These are phyloP conservation scores for Notolabrus celidotus DNA, from an alignment of 2,797 vertebrate species.

Conservation along the genomic window DNA sequence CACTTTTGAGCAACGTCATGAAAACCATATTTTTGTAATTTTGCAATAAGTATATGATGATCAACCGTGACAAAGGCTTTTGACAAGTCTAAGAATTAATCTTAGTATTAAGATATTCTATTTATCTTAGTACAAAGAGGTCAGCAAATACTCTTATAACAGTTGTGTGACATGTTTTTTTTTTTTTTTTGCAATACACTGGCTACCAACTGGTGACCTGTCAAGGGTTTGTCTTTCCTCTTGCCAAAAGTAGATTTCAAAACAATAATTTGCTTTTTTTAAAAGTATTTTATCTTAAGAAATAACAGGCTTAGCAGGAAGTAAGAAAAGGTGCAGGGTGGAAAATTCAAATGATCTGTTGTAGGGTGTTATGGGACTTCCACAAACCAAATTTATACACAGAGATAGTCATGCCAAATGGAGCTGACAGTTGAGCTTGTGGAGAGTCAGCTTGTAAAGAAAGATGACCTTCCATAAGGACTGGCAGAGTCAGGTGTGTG, in stretches of 20 bases:
- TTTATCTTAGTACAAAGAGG: no score
- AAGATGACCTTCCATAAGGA: conserved; percentile 30
- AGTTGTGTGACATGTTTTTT: no score
- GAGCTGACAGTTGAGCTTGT: not conserved
- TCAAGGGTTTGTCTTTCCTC: not conserved
- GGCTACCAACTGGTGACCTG: no score
- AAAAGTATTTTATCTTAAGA: not conserved
- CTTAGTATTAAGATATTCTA: no score
- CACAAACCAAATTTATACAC: conserved; percentile 1
- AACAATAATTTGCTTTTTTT: not conserved
- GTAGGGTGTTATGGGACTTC: not conserved
- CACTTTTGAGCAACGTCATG: no score
- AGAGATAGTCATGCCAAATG: no score
- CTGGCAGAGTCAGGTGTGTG: not conserved
- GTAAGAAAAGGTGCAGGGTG: not conserved
- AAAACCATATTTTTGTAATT: no score
- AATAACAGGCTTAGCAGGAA: not conserved
- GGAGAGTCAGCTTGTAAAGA: not conserved
- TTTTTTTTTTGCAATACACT: no score
- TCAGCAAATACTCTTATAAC: no score
- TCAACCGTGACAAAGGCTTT: no score
- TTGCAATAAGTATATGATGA: no score
- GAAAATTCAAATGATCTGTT: conserved; percentile 5
- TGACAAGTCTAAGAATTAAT: no score
- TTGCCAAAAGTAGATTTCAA: not conserved